Evolutionary conservation across 2,888 invertebrate genomes (phyloP).

Genomic region (Lymantria dispar): DNA sequence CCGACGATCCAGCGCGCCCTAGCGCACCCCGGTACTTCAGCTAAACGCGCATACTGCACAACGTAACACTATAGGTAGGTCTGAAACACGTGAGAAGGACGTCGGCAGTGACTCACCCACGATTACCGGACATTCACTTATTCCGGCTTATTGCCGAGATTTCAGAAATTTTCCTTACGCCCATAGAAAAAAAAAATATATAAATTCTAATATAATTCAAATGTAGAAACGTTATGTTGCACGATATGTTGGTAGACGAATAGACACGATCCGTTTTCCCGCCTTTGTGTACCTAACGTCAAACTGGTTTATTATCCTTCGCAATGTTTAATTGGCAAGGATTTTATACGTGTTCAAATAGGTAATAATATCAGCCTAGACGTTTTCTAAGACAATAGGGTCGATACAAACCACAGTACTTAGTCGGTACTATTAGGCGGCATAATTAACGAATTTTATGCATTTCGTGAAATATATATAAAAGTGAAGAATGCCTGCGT

Average conservation of each 20-base stretch:
- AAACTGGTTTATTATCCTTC: slow-evolving; percentile 23
- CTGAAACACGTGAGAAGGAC: slow-evolving; percentile 57
- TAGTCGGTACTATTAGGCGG: too few relatives aligned
- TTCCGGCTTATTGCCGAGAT: neutral
- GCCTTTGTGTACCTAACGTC: slow-evolving; percentile 27
- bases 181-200: neutral
- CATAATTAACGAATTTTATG: too few relatives aligned
- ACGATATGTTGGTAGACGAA: slow-evolving; percentile 6
- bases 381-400: neutral
- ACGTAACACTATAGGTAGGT: slow-evolving; percentile 66
- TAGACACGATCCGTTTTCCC: slow-evolving; percentile 23
- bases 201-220: slow-evolving; percentile 5
- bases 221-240: slow-evolving; percentile 13
- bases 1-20: slow-evolving; percentile 56
- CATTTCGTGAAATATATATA: too few relatives aligned
- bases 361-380: neutral
- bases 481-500: too few relatives aligned
- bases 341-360: slow-evolving; percentile 2
- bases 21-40: slow-evolving; percentile 60
- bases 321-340: slow-evolving; percentile 11
- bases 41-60: slow-evolving; percentile 60
- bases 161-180: neutral
- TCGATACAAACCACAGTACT: too few relatives aligned
- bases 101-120: slow-evolving; percentile 60
- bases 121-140: slow-evolving; percentile 34